phyloP scores from a whole-genome alignment of 1,140 invertebrate species.

The Dryas iulia region DNA sequence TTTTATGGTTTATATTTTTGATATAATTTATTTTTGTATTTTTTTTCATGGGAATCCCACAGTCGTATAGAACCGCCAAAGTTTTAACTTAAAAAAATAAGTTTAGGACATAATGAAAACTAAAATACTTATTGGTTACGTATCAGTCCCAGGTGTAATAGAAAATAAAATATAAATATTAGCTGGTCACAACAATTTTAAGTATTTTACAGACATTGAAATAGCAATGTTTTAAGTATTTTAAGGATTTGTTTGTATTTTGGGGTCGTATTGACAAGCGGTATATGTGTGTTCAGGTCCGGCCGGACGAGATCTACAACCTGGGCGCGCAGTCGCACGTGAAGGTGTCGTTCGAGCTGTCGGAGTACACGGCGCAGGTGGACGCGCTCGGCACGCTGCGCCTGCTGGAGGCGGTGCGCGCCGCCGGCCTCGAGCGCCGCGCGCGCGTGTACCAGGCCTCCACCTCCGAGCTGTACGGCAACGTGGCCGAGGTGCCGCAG shows the following conservation, averaged over 20 bases:
- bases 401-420: constrained; percentile 96
- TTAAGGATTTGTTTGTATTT: too few species aligned
- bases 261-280: too few species aligned
- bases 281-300: constrained; percentile 78
- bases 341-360: constrained; percentile 98
- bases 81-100: too few species aligned
- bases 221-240: too few species aligned
- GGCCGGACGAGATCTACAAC: constrained; percentile 98
- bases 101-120: too few species aligned
- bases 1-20: too few species aligned
- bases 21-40: too few species aligned
- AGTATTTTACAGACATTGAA: neutral
- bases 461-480: constrained; percentile 99
- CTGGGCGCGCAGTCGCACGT: constrained; percentile 99
- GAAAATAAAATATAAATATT: neutral
- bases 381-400: constrained; percentile 98
- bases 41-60: too few species aligned
- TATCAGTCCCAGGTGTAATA: too few species aligned
- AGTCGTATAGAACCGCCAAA: too few species aligned
- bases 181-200: too few species aligned
- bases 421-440: constrained; percentile 91
- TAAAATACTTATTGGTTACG: too few species aligned
- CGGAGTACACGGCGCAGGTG: constrained; percentile 98
- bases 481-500: constrained; percentile 97
- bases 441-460: constrained; percentile 99